Evolutionary conservation across 1,140 invertebrate genomes (phyloP).

Genomic region (Phenacoccus solenopsis): DNA sequence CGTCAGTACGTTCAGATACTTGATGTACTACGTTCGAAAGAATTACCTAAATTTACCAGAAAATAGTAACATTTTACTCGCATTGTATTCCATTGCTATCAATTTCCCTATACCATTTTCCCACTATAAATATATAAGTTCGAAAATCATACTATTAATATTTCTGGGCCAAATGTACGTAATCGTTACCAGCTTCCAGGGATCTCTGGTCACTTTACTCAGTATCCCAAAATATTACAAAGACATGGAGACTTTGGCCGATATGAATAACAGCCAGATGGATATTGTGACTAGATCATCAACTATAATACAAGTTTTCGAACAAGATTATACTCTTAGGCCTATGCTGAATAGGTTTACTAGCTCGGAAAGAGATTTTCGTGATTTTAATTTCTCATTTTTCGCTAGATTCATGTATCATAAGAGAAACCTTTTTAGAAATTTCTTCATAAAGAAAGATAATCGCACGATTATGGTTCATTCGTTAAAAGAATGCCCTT

Average conservation of each 20-base stretch:
- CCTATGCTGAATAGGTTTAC: neutral
- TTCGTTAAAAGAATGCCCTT: neutral
- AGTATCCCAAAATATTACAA: neutral
- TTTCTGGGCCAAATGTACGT: neutral
- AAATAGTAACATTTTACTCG: neutral
- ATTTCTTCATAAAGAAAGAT: neutral
- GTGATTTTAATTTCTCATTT: neutral
- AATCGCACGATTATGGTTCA: neutral
- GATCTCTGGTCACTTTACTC: neutral
- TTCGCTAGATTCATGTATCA: neutral
- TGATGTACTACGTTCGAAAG: neutral
- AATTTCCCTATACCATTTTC: neutral
- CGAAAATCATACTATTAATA: neutral
- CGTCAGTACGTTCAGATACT: neutral
- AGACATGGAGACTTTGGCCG: neutral
- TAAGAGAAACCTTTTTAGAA: neutral
- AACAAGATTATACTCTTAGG: neutral
- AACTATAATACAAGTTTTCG: neutral
- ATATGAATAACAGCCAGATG: neutral
- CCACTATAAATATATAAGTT: neutral
- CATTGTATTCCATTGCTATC: neutral
- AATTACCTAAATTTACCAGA: neutral
- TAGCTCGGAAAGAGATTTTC: neutral
- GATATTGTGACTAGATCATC: neutral
- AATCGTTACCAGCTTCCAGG: neutral